Evolutionary conservation across 2,113 vertebrate genomes (phyloP), one percentile per base, ranked within the genome.

Genomic region (Salvelinus alpinus): DNA sequence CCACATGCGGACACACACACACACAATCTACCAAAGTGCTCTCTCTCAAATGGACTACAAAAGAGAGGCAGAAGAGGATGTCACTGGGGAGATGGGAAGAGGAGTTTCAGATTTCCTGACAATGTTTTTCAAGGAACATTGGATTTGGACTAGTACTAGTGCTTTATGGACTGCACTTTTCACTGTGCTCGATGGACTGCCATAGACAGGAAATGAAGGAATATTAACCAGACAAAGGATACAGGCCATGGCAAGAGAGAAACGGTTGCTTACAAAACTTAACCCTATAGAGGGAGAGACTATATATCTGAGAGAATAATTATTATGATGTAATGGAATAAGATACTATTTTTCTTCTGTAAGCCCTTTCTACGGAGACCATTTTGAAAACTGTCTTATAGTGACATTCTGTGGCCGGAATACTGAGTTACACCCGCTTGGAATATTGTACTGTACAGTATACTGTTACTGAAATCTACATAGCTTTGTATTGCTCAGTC

Each of bases 401-500:
- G 92, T 77, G 92, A 93, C 93, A 92, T 78, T 82, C 90, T 91
- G 92, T 94, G 92, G 93, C 92, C 90, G 91, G 87, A 93, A 92
- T 89, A 91, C 91, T 91, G 90, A 93, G 88, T 85, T 91, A 92
- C 87, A 91, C 84, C 81, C 77, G 88, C 91, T 93, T 92, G 90
- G 88, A 92, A 87, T 88, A 92, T 91, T 93, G 91, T 93, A 93
- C 92, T 93, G 91, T 93, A 93, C 92, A 93, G 86, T 92, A 91
- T 90, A 90, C 90, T 92, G 85, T 91, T 91, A 89, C 90, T 82
- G 75, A 91, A 92, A 88, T 77, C 79, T 44, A 44, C 38, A 44
- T 93, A 93, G 92, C 93, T 94, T 94, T 94, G 92, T 94, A 94
- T 89, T n/a, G 92, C 91, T 92, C 91, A 87, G 90, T 90, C 86